phyloP scores from a whole-genome alignment of 1,140 invertebrate species.

The Zelostemma sp. region DNA sequence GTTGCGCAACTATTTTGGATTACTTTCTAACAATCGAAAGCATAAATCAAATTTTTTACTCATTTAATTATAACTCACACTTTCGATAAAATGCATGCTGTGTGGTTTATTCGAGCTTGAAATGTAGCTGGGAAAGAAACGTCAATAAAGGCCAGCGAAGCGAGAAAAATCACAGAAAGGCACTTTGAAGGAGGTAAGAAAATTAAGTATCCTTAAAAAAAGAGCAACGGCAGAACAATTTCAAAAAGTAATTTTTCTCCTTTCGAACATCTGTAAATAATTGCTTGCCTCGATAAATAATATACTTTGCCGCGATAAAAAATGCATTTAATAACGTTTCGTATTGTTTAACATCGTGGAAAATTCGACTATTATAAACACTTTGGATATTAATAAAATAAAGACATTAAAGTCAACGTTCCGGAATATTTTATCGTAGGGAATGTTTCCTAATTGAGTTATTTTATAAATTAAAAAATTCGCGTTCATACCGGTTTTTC shows the following conservation, averaged over 20 bases:
- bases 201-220: background rate
- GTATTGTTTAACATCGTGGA: too few species aligned
- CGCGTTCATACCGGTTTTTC: conserved; percentile 2
- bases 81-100: background rate
- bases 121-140: background rate
- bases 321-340: too few species aligned
- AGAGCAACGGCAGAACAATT: too few species aligned
- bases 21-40: background rate
- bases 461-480: background rate
- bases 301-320: too few species aligned
- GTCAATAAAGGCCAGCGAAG: conserved; percentile 1
- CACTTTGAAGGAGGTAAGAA: conserved; percentile 1
- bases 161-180: conserved; percentile 1
- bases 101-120: background rate
- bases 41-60: background rate
- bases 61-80: background rate
- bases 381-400: too few species aligned
- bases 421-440: background rate
- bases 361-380: too few species aligned
- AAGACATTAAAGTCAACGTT: background rate
- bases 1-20: conserved; percentile 1
- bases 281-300: too few species aligned
- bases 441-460: background rate
- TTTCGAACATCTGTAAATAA: too few species aligned
- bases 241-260: background rate